Evolutionary conservation across 2,797 vertebrate genomes (phyloP).

Genomic region (Bradypodion pumilum): DNA sequence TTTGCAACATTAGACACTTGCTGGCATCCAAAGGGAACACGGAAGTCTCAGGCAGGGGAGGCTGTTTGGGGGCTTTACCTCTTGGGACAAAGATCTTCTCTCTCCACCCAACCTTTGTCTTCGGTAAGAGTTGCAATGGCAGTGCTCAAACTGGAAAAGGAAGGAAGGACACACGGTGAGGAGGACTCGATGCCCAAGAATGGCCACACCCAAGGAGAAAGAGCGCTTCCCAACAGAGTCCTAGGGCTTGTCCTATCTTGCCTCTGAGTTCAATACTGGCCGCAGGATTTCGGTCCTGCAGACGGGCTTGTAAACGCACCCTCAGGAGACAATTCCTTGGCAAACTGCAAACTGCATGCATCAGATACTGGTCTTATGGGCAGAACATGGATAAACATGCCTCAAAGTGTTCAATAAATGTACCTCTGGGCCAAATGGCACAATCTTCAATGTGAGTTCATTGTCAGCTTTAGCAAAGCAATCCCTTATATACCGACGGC

Average conservation of each 20-base stretch:
- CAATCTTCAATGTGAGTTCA: neutral
- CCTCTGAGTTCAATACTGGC: neutral
- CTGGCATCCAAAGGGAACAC: neutral
- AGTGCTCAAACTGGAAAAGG: slow-evolving; percentile 34
- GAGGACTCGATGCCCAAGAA: neutral
- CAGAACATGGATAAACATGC: no score
- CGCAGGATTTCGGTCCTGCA: neutral
- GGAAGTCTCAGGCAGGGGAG: no score
- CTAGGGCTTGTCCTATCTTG: no score
- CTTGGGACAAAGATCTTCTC: neutral
- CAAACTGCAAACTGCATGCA: neutral
- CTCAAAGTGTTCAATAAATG: no score
- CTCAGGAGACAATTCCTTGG: neutral
- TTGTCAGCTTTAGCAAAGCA: no score
- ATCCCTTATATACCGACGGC: no score
- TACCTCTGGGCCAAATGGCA: no score
- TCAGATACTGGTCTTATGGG: neutral
- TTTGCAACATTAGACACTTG: neutral
- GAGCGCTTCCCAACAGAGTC: neutral
- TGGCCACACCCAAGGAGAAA: neutral
- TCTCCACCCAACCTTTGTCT: neutral
- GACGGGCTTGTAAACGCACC: neutral
- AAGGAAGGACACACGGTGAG: neutral
- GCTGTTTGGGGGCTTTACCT: neutral
- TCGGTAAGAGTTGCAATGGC: neutral